Evolutionary conservation across 2,113 vertebrate genomes (phyloP).

Genomic region (Gnathonemus echidnorhynchus): DNA sequence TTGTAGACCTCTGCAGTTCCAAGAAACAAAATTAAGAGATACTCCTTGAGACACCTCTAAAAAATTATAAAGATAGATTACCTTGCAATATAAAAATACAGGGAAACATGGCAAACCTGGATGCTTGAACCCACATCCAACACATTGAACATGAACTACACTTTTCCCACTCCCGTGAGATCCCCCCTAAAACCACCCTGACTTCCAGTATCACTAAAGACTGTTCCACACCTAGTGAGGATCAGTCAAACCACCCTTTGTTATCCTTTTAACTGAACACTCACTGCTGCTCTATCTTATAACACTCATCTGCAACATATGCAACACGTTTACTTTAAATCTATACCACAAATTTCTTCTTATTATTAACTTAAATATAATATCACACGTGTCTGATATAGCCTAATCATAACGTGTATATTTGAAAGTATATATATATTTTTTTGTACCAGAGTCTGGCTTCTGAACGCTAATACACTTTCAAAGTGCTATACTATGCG

Average conservation of each 20-base stretch:
- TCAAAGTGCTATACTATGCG: not conserved
- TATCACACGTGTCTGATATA: not conserved
- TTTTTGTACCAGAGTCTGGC: too few species aligned
- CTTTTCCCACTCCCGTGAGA: not conserved
- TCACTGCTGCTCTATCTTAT: not conserved
- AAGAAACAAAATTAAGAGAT: too few species aligned
- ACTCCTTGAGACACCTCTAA: not conserved
- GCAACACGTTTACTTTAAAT: not conserved
- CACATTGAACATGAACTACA: conserved; percentile 3
- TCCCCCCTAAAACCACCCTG: conserved; percentile 3
- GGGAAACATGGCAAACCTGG: conserved; percentile 5
- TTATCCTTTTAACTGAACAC: not conserved
- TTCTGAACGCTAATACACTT: too few species aligned
- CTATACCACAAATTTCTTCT: not conserved
- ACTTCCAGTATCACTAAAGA: not conserved
- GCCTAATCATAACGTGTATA: not conserved
- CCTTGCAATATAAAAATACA: conserved; percentile 2
- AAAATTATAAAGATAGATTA: not conserved
- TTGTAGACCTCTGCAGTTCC: too few species aligned
- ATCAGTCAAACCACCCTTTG: conserved; percentile 4
- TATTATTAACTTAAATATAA: not conserved
- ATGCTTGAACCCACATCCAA: conserved; percentile 5
- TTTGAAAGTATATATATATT: not conserved
- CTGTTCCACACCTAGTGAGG: conserved; percentile 9
- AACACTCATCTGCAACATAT: conserved; percentile 1